Evolutionary conservation across 1,140 invertebrate genomes (phyloP), one percentile per base, ranked within the genome.

Genomic region (Platorchestia sp.): DNA sequence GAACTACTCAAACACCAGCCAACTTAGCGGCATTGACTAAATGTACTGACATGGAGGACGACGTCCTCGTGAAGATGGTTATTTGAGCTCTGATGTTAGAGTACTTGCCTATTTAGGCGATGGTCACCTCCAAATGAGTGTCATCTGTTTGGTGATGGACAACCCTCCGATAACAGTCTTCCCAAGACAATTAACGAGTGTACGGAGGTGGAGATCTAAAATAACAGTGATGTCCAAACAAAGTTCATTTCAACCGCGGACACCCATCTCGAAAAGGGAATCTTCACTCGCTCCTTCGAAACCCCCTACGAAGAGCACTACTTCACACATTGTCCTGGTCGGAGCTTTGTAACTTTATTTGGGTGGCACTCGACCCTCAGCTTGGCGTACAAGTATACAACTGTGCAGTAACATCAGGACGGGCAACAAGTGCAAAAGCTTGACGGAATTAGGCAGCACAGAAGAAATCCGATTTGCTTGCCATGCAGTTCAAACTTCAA

Each of bases 261-360:
- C 27, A 36, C 59, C 36, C 59, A 75, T 22, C 59, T 3, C 36
- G 59, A 75, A 75, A 27, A 75, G 27, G 1, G 10, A 75, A 75
- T 1, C 59, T 14, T 36, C 14, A 10, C 59, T 27, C 41, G 87
- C 87, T 42, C 87, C 43, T 27, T 42, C 87, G 27, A 89, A 5
- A 42, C 10, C 42, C 43, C 87, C 41, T 22, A 89, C 27, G 87
- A 43, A 89, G 87, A 42, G 14, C 87, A 19, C 7, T 42, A 43
- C 87, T 89, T 89, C 6, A 42, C 41, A 89, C 87, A 89, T 89
- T 89, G n/a, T 89, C 87, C 41, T 42, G 87, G 36, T 89, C n/a
- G 87, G 87, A 89, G 87, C 86, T 89, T 89, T 89, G 87, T 89
- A 43, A 89, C 27, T 42, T 42, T 89, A 89, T 89, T 89, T 89